Evolutionary conservation across 2,113 vertebrate species (phyloP), one percentile per base, ranked within the genome.

Genomic region (Amphiprion percula): DNA sequence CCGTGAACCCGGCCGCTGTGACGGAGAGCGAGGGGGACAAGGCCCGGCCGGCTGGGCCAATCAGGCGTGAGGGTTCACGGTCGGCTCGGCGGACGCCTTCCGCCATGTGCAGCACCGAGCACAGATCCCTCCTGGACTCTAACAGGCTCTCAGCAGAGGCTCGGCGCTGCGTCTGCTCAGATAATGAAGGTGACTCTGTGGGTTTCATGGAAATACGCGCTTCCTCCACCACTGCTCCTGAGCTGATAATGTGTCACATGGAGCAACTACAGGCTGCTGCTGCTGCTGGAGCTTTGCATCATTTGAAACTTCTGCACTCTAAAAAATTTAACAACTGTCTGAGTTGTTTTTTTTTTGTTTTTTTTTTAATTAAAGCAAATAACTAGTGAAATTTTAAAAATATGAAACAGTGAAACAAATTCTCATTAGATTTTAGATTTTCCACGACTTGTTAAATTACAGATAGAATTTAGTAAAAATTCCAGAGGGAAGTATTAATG

Each of bases 1-100:
- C 88, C 46, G 69, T 83, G 88, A 93, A 91, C 85, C 84, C 86
- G 89, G 87, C 89, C 59, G 81, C 74, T 9, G 60, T 88, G 88
- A 93, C 80, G 70, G 74, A 74, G 69, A 90, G 87, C 70, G 54
- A 84, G 88, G 70, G 72, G 78, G 90, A 92, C 90, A 77, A 77
- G 19, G 41, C 81, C 79, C 64, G 72, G 84, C 75, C 61, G 68
- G 74, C 84, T 75, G 68, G 87, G 77, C 90, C 86, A 91, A 90
- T 92, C 84, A 78, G 90, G 79, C 80, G 67, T 77, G 82, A 89
- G 87, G 30, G 50, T 80, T 79, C 75, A 77, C 71, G 83, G 85
- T 69, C n/a, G 26, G 70, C 64, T 72, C 76, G 53, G 78, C 72
- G 74, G 63, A 10, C 74, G 83, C 85, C 79, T 67, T 84, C 80